Conservation (phyloP, 2,888 invertebrate species). For the Esperia sulphurella region DNA sequence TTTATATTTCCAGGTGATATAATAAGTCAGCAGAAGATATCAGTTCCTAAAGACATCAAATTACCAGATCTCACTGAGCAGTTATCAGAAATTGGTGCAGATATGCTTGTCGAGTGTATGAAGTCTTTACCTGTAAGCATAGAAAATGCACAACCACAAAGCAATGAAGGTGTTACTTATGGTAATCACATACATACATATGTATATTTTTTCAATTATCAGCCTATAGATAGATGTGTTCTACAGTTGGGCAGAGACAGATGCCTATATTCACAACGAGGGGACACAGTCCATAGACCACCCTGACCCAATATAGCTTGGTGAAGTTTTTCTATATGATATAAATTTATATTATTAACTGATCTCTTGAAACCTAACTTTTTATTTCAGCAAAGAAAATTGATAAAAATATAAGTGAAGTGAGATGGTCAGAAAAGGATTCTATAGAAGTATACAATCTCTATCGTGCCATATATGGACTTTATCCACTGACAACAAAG, state of each 20-base stretch:
- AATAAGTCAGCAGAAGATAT: constrained; percentile 77
- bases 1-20: constrained; percentile 72
- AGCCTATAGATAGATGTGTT: no score
- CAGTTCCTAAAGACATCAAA: constrained; percentile 77
- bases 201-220: constrained; percentile 6
- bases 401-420: constrained; percentile 75
- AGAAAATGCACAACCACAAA: constrained; percentile 79
- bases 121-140: constrained; percentile 80
- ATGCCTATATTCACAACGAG: no score
- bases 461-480: constrained; percentile 83
- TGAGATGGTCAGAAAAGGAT: constrained; percentile 83
- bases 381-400: constrained; percentile 86
- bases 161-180: constrained; percentile 80
- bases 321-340: no score
- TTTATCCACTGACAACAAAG: constrained; percentile 80
- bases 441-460: constrained; percentile 84
- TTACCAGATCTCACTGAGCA: constrained; percentile 82
- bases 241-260: no score
- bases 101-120: constrained; percentile 82
- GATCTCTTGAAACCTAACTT: neutral
- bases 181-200: constrained; percentile 75
- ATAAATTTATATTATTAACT: no score
- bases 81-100: constrained; percentile 84
- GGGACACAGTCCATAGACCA: no score
- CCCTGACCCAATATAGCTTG: no score